Evolutionary conservation across 2,797 vertebrate genomes (phyloP), one percentile per base, ranked within the genome.

Genomic region (Gymnothorax javanicus): DNA sequence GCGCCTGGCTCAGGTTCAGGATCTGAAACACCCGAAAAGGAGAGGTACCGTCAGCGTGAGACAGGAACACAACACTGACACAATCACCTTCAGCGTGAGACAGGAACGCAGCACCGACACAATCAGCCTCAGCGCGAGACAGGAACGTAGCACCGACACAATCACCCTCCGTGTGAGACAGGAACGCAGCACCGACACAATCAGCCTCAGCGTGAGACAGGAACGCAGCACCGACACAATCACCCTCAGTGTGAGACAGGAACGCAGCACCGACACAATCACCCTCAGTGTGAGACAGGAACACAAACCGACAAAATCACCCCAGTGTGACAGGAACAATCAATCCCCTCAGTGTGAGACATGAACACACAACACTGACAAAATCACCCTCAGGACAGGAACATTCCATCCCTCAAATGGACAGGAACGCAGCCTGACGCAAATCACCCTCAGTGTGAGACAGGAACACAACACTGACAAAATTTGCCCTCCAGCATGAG

Each of bases 1-100:
- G 92, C 0, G 97, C 98, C 93, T 99, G 98, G 86, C 94, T 96
- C 91, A 99, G 94, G 92, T 99, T 99, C 91, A 99, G 94, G 90
- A 99, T 98, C 98, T 99, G 33, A 17, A 52, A 50, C 13, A 11
- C 5, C 11, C 12, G 12, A 8, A 77, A 20, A 2, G 33, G 33
- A 43, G 33, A 43, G 33, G 5, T 15, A 79, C 4, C 50, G 43
- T 79, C 75, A 79, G 60, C 15, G 20, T 20, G 4, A 64, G 33
- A 4, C 17, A 11, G 62, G 62, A 4, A 17, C 62, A 64, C 62
- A 17, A 20, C 67, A 71, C 23, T 25, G 67, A 7, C 67, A 8
- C 13, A 17, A 23, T 17, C 4, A 67, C 4, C 4, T 2, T 43
- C 58, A 59, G 58, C 8, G 0, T 11, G 9, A 59, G 58, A 15